phyloP scores from a whole-genome alignment of 2,888 invertebrate species.

The Eubasilissa splendida region DNA sequence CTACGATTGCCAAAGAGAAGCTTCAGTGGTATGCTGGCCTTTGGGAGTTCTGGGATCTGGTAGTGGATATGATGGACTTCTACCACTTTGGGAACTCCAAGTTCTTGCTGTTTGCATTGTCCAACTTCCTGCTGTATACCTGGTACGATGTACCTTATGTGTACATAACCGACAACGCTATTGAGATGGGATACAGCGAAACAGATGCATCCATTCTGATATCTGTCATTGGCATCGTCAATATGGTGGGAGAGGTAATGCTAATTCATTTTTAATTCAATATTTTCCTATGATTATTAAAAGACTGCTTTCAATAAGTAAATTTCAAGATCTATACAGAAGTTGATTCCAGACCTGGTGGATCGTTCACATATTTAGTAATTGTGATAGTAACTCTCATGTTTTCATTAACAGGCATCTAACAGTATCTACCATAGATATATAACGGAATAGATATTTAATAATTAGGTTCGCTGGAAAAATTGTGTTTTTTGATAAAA shows the following conservation, averaged over 20 bases:
- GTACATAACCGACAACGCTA: conserved; percentile 87
- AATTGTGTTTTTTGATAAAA: too few relatives aligned
- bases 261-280: conserved; percentile 61
- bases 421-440: too few relatives aligned
- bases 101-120: conserved; percentile 86
- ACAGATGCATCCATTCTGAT: conserved; percentile 86
- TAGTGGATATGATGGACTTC: conserved; percentile 85
- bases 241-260: conserved; percentile 88
- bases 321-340: too few relatives aligned
- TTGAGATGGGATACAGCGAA: conserved; percentile 80
- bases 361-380: too few relatives aligned
- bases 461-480: too few relatives aligned
- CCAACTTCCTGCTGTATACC: conserved; percentile 91
- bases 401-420: too few relatives aligned
- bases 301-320: too few relatives aligned
- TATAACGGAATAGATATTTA: too few relatives aligned
- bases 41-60: conserved; percentile 84
- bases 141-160: conserved; percentile 97
- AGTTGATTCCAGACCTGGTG: too few relatives aligned
- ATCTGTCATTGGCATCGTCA: conserved; percentile 89
- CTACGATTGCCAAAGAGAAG: conserved; percentile 87
- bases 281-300: conserved; percentile 52
- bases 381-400: too few relatives aligned
- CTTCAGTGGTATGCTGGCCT: conserved; percentile 82
- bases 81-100: conserved; percentile 83